These are phyloP conservation scores for Ryuthela nishihirai DNA, from an alignment of 2,888 invertebrate species.

Conservation along the genomic window DNA sequence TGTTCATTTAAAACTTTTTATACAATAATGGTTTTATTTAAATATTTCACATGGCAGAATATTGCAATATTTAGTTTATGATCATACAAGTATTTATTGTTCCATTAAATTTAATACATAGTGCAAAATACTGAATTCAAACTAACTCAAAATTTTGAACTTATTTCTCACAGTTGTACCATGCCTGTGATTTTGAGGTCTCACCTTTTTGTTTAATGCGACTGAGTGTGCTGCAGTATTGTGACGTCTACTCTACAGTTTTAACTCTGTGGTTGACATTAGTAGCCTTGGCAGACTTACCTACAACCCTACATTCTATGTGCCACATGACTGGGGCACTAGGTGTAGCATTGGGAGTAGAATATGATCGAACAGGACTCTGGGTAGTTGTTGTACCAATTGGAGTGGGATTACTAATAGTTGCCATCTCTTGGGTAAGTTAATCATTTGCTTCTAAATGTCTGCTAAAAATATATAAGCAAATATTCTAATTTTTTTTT, in stretches of 20 bases:
- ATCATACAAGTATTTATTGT: too few relatives aligned
- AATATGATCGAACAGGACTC: slow-evolving; percentile 56
- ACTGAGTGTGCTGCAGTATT: slow-evolving; percentile 56
- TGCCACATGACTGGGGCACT: slow-evolving; percentile 57
- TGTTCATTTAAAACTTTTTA: too few relatives aligned
- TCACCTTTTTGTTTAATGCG: slow-evolving; percentile 36
- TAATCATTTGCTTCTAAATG: too few relatives aligned
- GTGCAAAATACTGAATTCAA: too few relatives aligned
- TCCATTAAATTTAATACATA: too few relatives aligned
- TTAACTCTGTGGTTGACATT: slow-evolving; percentile 61
- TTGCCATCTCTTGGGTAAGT: slow-evolving; percentile 48
- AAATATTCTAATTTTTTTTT: too few relatives aligned
- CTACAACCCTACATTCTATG: slow-evolving; percentile 51
- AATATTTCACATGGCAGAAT: too few relatives aligned
- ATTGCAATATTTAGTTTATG: too few relatives aligned
- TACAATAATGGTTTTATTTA: too few relatives aligned
- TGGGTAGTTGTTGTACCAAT: slow-evolving; percentile 56
- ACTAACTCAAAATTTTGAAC: too few relatives aligned
- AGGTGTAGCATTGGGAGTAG: slow-evolving; percentile 56
- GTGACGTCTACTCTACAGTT: slow-evolving; percentile 60
- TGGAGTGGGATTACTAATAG: slow-evolving; percentile 48
- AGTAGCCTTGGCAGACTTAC: slow-evolving; percentile 56
- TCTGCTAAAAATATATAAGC: too few relatives aligned
- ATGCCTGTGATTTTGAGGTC: slow-evolving; percentile 51
- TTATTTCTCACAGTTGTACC: slow-evolving; percentile 50